Evolutionary conservation across 2,797 vertebrate species (phyloP), one percentile per base, ranked within the genome.

Genomic region (Anguilla obscura): DNA sequence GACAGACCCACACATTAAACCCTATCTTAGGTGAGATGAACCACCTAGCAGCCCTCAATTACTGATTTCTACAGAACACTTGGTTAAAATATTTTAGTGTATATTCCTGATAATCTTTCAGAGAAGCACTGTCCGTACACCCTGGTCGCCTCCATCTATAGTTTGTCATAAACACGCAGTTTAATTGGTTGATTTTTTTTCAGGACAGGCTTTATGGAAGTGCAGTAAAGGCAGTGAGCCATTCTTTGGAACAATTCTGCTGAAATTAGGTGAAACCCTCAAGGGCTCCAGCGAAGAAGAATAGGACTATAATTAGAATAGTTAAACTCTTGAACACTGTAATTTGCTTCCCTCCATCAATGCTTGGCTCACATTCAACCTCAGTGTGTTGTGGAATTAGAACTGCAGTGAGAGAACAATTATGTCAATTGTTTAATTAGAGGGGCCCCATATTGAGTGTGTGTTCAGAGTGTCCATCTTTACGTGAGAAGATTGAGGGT

Each of bases 221-320:
- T 40, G 74, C 79, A 82, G 27, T 3, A 10, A 50, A 40, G 45
- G 79, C 40, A 82, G 79, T 21, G 18, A 48, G 79, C 21, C 45
- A 27, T 82, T 50, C 10, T 50, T 79, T 48, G 79, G 79, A 82
- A 82, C 18, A 82, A 48, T 48, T 82, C 9, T 48, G 79, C 79
- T 82, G 79, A 82, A 45, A 82, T 48, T 45, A 50, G 24, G 79
- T 82, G 40, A n/a, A 82, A 82, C 30, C 54, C 83, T 85, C 84
- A 85, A 60, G 84, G 54, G 33, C 54, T 60, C 0, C 52, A 52
- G 52, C 27, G 6, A 85, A 24, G 56, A 60, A 52, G 54, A 85
- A 36, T 36, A 85, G 52, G 54, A 33, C 84, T 85, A 58, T 85
- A 58, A 85, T 85, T 85, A 85, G 24, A 27, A 85, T 85, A 85